A percentile compares a stretch with the other conserved stretches of the same genome.
Conservation (phyloP, 1,140 invertebrate species). For the Drosophila busckii region DNA sequence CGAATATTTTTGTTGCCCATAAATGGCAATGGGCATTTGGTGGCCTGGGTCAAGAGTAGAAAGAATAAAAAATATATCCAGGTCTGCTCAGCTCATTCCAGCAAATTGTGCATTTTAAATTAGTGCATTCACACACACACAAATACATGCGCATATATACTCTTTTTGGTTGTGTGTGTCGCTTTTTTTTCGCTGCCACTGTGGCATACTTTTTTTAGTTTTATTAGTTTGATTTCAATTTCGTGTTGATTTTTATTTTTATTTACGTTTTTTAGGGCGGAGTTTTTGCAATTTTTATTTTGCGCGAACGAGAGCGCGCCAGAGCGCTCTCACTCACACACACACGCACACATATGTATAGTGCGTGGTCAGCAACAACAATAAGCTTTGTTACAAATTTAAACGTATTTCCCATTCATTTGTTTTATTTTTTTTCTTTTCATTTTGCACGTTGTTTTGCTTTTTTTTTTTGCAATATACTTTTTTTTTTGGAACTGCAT, state of each 20-base stretch:
- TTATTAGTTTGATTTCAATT: constrained; percentile 77
- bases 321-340: constrained; percentile 27
- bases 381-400: constrained; percentile 53
- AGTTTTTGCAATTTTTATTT: constrained; percentile 77
- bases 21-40: constrained; percentile 56
- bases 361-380: constrained; percentile 18
- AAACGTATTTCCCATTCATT: constrained; percentile 50
- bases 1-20: constrained; percentile 72
- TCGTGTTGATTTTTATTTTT: constrained; percentile 32
- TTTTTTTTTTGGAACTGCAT: no score
- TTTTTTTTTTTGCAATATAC: no score
- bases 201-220: constrained; percentile 68
- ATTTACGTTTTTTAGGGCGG: constrained; percentile 64
- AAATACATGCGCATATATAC: not conserved
- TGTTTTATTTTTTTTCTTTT: constrained; percentile 25
- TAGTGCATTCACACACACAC: constrained; percentile 48
- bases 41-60: no score
- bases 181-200: constrained; percentile 28
- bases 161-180: constrained; percentile 33
- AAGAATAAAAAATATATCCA: no score
- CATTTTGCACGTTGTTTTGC: no score
- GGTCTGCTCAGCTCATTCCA: no score
- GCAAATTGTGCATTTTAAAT: constrained; percentile 67
- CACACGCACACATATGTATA: not conserved
- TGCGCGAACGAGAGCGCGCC: constrained; percentile 49